Evolutionary conservation across 2,888 invertebrate genomes (phyloP).

Genomic region (Tetramorium bicarinatum): DNA sequence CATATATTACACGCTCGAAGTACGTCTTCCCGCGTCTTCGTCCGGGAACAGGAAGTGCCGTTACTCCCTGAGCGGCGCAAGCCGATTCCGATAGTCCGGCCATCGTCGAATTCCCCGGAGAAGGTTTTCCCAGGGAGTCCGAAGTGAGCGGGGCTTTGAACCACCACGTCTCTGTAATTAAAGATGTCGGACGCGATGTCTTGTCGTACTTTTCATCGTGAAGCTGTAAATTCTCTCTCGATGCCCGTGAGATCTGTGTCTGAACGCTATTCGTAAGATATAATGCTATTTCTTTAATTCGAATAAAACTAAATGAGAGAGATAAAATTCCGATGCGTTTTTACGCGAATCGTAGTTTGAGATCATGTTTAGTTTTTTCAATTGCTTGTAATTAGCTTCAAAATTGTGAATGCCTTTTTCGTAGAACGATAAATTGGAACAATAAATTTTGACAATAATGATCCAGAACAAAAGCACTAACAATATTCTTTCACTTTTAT

Average conservation of each 20-base stretch:
- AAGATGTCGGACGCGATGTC: constrained; percentile 23
- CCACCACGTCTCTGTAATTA: constrained; percentile 35
- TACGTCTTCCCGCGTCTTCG: constrained; percentile 40
- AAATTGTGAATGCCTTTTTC: neutral
- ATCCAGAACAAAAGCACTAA: neutral
- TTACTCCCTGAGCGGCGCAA: constrained; percentile 37
- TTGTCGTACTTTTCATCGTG: constrained; percentile 48
- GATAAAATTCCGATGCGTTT: neutral
- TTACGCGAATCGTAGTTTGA: neutral
- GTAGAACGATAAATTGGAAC: neutral
- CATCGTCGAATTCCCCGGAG: constrained; percentile 38
- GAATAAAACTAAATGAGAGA: neutral
- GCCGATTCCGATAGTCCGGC: constrained; percentile 47
- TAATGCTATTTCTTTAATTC: neutral
- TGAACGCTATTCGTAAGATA: neutral
- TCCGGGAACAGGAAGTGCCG: constrained; percentile 43
- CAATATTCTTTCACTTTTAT: neutral
- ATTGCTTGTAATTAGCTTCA: neutral
- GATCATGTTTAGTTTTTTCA: neutral
- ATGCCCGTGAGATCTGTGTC: neutral
- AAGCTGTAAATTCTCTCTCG: constrained; percentile 30
- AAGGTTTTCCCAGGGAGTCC: constrained; percentile 34
- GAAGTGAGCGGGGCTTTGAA: constrained; percentile 3
- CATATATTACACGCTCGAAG: constrained; percentile 51
- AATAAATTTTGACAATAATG: neutral